phyloP scores from a whole-genome alignment of 2,113 vertebrate species.

The Tichodroma muraria region DNA sequence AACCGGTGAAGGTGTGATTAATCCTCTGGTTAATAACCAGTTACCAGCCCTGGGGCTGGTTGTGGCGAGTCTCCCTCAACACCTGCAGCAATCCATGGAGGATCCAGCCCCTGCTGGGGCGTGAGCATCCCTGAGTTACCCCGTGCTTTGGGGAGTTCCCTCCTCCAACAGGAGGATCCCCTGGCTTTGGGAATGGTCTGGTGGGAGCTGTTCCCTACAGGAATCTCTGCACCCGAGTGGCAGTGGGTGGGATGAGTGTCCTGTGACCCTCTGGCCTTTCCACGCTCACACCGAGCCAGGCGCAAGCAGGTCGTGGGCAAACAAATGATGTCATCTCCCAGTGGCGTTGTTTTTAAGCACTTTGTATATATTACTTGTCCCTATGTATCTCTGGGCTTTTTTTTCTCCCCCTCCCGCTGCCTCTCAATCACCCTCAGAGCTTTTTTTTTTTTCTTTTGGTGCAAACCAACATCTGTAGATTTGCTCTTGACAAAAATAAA shows the following conservation, averaged over 20 bases:
- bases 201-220: neutral
- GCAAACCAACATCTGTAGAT: constrained; percentile 50
- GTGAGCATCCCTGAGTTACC: neutral
- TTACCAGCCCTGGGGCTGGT: neutral
- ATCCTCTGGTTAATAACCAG: neutral
- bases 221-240: neutral
- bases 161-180: neutral
- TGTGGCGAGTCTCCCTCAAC: neutral
- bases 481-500: constrained; percentile 63
- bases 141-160: neutral
- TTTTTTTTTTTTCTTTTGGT: neutral
- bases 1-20: neutral
- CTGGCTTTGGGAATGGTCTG: neutral
- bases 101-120: fast-evolving
- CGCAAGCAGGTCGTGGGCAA: neutral
- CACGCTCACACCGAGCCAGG: fast-evolving
- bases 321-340: constrained; percentile 26
- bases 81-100: neutral
- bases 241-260: neutral
- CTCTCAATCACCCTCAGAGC: neutral
- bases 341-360: neutral
- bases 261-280: neutral
- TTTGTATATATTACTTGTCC: constrained; percentile 34
- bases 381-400: neutral
- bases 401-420: neutral